Conservation (phyloP, 2,113 vertebrate genomes). For the Larimichthys polyactis region DNA sequence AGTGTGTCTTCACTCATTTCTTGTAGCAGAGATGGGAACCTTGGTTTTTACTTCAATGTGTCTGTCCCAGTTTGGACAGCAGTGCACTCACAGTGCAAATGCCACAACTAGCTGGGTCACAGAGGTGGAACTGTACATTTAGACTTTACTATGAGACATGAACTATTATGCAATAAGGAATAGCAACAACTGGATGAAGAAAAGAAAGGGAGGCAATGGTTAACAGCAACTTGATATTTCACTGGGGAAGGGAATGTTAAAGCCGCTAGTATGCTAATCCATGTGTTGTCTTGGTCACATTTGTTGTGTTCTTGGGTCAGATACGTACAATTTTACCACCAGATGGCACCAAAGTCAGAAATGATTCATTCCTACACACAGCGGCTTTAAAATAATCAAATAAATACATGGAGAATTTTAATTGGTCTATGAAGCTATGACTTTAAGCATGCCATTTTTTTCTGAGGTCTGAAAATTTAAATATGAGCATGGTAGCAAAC, state of each 20-base stretch:
- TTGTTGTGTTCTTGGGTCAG: neutral
- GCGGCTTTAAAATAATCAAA: neutral
- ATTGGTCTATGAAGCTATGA: neutral
- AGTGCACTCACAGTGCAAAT: conserved; percentile 7
- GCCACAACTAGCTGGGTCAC: conserved; percentile 8
- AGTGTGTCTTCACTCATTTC: conserved; percentile 66
- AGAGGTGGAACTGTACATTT: conserved; percentile 4
- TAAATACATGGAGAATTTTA: neutral
- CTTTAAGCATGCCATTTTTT: neutral
- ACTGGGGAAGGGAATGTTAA: neutral
- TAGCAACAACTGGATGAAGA: neutral
- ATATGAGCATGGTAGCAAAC: neutral
- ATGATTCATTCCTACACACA: neutral
- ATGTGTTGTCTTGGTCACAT: neutral
- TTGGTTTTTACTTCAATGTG: conserved; percentile 44
- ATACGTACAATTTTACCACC: neutral
- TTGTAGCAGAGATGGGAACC: conserved; percentile 53
- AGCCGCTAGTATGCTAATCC: neutral
- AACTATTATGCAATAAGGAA: neutral
- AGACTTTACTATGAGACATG: conserved; percentile 2
- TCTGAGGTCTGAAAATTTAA: neutral
- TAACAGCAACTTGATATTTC: neutral
- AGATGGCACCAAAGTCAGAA: neutral
- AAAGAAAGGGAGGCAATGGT: neutral
- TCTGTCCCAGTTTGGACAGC: conserved; percentile 57